These are phyloP conservation scores for Synergus laeviventris DNA, from an alignment of 2,888 invertebrate genomes.

Conservation along the genomic window DNA sequence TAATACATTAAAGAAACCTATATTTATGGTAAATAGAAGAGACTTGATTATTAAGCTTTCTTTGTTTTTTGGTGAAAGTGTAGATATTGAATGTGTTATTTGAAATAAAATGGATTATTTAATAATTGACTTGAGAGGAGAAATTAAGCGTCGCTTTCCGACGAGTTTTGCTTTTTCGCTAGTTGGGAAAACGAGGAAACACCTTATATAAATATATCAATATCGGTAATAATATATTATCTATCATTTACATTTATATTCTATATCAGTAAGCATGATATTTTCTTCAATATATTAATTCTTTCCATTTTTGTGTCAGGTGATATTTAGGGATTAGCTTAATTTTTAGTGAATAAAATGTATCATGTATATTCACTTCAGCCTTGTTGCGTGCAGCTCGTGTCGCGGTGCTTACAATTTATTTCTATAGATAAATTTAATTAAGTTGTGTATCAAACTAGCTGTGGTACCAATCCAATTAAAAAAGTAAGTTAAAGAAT, in stretches of 20 bases:
- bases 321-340: conserved; percentile 50
- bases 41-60: background rate
- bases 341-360: conserved; percentile 45
- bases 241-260: conserved; percentile 56
- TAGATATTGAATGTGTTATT: background rate
- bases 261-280: conserved; percentile 60
- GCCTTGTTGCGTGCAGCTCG: conserved; percentile 40
- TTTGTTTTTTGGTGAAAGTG: background rate
- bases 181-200: conserved; percentile 32
- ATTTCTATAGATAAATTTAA: conserved; percentile 8
- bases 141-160: conserved; percentile 21
- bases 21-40: background rate
- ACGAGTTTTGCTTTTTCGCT: conserved; percentile 8
- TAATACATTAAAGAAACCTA: background rate
- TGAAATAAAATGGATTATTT: conserved; percentile 5
- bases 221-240: conserved; percentile 16
- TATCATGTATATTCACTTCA: conserved; percentile 41
- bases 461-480: background rate
- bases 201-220: conserved; percentile 40
- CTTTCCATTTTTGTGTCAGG: conserved; percentile 53
- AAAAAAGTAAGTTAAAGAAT: background rate
- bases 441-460: background rate
- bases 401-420: conserved; percentile 37
- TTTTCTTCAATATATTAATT: conserved; percentile 59
- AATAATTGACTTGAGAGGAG: conserved; percentile 39